These are phyloP conservation scores for Caenorhabditis sp. DNA, from an alignment of 2,888 invertebrate species.

Conservation along the genomic window DNA sequence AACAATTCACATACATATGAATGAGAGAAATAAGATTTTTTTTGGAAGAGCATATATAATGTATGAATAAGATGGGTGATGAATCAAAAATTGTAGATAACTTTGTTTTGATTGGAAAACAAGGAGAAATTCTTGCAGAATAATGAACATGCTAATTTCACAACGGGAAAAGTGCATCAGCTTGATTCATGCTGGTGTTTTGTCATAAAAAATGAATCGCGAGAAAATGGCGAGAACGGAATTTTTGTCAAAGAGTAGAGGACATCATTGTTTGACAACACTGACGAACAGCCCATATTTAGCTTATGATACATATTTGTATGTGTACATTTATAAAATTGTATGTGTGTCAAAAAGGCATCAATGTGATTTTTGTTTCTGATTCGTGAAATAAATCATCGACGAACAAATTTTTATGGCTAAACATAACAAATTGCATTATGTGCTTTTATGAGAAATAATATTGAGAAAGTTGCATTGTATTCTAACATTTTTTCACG, in stretches of 20 bases:
- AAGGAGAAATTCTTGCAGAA: neutral
- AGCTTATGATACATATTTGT: slow-evolving; percentile 1
- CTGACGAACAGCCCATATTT: neutral
- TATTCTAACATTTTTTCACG: too few relatives aligned
- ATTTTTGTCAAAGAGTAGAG: neutral
- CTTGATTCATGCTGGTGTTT: neutral
- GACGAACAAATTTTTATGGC: neutral
- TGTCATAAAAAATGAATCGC: neutral
- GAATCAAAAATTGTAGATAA: too few relatives aligned
- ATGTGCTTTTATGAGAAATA: too few relatives aligned
- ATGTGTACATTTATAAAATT: neutral
- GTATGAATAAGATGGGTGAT: too few relatives aligned
- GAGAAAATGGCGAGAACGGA: neutral
- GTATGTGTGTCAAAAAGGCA: neutral
- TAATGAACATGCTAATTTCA: neutral
- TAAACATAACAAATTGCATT: too few relatives aligned
- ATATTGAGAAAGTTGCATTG: too few relatives aligned
- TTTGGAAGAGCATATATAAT: neutral
- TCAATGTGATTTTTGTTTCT: neutral
- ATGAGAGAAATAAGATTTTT: neutral
- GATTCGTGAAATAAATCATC: neutral
- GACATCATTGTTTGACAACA: neutral
- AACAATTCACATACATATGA: neutral
- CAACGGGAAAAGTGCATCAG: neutral
- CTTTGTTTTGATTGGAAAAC: neutral